phyloP scores from a whole-genome alignment of 1,140 invertebrate genomes.

The Drosophila aff. region DNA sequence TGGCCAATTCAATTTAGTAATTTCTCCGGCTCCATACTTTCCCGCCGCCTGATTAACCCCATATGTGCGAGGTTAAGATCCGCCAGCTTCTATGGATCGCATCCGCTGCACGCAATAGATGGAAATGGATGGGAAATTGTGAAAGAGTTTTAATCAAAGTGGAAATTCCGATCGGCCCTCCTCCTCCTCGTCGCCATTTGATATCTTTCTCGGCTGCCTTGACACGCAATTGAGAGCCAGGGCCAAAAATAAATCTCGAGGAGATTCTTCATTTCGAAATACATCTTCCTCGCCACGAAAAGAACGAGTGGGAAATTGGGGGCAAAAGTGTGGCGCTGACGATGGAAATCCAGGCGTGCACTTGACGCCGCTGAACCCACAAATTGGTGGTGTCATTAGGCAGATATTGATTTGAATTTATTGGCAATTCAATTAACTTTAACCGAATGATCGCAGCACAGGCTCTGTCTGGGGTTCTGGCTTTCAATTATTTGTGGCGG shows the following conservation, averaged over 20 bases:
- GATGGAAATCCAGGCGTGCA: conserved; percentile 29
- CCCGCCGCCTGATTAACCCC: conserved; percentile 46
- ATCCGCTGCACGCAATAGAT: conserved; percentile 48
- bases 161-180: conserved; percentile 19
- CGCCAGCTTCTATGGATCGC: conserved; percentile 22
- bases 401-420: conserved; percentile 63
- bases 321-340: conserved; percentile 46
- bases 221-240: conserved; percentile 43
- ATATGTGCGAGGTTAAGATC: conserved; percentile 35
- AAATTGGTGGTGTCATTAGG: conserved; percentile 55
- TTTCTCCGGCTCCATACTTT: conserved; percentile 26
- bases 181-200: conserved; percentile 16
- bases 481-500: conserved; percentile 18
- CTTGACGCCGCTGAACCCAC: conserved; percentile 49
- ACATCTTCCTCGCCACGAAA: background rate
- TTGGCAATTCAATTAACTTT: conserved; percentile 60
- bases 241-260: conserved; percentile 40
- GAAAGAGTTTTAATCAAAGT: conserved; percentile 54
- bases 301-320: conserved; percentile 31
- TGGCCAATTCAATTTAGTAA: conserved; percentile 12
- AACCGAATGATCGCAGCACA: conserved; percentile 32
- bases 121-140: conserved; percentile 47
- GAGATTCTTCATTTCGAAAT: conserved; percentile 49
- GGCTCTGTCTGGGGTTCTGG: conserved; percentile 3
- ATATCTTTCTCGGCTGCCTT: conserved; percentile 49